Base-by-base conservation (phyloP, 2,113 vertebrate genomes). In the Pseudolaguvia tuberculata region DNA sequence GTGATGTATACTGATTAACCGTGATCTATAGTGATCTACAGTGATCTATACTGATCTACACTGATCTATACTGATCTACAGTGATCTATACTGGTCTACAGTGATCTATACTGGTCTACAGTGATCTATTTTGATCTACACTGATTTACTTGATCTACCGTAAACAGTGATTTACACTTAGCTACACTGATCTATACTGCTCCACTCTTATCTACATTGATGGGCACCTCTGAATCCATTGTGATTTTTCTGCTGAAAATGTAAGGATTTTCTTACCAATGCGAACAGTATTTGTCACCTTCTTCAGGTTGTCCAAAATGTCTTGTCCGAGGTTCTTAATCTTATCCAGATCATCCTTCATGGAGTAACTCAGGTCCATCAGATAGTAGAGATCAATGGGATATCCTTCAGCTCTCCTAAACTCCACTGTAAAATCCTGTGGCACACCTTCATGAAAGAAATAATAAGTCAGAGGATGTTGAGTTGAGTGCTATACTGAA, bases 341-440 rank as follows among this genome's bases (percentile, higher is more conserved):
- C 11, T 84, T 89, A 67, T 88, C 88, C 79, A 93, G 84, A 83
- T 93, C 92, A 29, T 93, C 92, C 75, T 88, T 88, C 92, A 93
- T 93, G 74, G 92, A 93, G 80, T 88, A 93, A 70, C 91, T 92
- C 63, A 93, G 82, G 76, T 93, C 92, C 92, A 93, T 92, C 27
- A 93, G 89, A 78, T 92, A 93, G 81, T 93, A 93, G 65, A 93
- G 79, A 82, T 93, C 92, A 71, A 93, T 91, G 0, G 92, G 92
- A 57, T 92, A 92, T 2, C 91, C 91, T 57, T 85, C 81, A 0
- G 89, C 91, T 12, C 92, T 87, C 25, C 80, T 88, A 81, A 93
- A 92, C 31, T 79, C 78, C 20, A 92, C 87, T 0, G 1, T 76
- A 45, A 93, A 87, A 42, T 77, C 81, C 45, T 77, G 81, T 21